A percentile compares a stretch with the other conserved stretches of the same genome.
Conservation (phyloP, 2,888 invertebrate species). For the Campoplex capitator region DNA sequence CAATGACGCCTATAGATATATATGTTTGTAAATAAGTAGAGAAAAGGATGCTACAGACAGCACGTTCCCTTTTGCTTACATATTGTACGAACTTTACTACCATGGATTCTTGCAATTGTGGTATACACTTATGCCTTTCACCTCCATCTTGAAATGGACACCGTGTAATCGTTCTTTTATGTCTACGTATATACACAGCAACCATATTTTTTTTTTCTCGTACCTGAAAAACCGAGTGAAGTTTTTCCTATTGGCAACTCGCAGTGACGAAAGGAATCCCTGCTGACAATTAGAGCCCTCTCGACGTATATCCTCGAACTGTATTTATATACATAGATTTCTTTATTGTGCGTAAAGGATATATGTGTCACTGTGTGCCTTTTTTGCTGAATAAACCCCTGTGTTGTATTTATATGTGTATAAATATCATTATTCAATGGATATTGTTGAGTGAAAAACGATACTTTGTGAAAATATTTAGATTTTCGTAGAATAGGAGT, state of each 20-base stretch:
- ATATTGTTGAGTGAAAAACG: constrained; percentile 27
- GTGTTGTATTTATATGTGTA: background rate
- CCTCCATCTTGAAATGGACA: constrained; percentile 81
- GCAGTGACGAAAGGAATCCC: constrained; percentile 51
- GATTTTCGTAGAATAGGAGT: constrained; percentile 74
- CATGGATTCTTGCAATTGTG: constrained; percentile 18
- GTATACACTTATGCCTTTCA: constrained; percentile 59
- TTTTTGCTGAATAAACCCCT: background rate
- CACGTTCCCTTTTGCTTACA: constrained; percentile 63
- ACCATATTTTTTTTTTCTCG: constrained; percentile 49
- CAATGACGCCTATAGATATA: background rate
- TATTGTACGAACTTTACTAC: constrained; percentile 44
- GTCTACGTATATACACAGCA: constrained; percentile 55
- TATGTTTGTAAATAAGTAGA: constrained; percentile 6
- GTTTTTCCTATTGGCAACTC: constrained; percentile 28
- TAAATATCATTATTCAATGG: constrained; percentile 1
- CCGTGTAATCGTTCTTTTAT: constrained; percentile 82
- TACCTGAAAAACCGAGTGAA: constrained; percentile 56
- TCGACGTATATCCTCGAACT: constrained; percentile 22
- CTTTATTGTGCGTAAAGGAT: constrained; percentile 3
- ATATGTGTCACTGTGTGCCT: background rate
- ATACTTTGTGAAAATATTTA: constrained; percentile 79
- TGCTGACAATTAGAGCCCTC: constrained; percentile 41
- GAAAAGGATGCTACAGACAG: constrained; percentile 57
- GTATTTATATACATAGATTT: background rate